Evolutionary conservation across 2,797 vertebrate species (phyloP).

Genomic region (Melanotaenia nigrans): DNA sequence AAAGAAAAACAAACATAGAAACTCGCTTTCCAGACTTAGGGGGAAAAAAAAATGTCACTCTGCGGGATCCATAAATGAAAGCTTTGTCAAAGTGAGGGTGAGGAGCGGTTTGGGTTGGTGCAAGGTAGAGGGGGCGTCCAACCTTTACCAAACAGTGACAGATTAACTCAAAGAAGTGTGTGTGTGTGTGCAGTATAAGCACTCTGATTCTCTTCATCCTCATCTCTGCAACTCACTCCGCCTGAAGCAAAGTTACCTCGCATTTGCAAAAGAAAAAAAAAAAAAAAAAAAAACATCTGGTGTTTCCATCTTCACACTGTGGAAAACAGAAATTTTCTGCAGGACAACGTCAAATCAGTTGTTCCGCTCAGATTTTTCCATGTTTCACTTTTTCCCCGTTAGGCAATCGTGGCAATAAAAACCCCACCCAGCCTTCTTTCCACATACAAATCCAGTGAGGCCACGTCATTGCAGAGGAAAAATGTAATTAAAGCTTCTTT

Average conservation of each 20-base stretch:
- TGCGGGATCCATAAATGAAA: slow-evolving; percentile 51
- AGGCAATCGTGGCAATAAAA: slow-evolving; percentile 36
- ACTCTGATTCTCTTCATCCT: not conserved
- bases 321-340: no score
- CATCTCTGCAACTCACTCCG: slow-evolving; percentile 4
- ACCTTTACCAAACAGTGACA: slow-evolving; percentile 62
- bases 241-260: slow-evolving; percentile 28
- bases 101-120: slow-evolving; percentile 27
- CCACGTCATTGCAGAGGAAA: slow-evolving; percentile 14
- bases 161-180: slow-evolving; percentile 44
- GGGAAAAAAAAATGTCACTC: slow-evolving; percentile 27
- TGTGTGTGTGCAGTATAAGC: slow-evolving; percentile 12
- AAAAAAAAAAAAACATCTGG: not conserved
- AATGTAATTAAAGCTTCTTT: slow-evolving; percentile 1
- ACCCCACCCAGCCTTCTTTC: slow-evolving; percentile 59
- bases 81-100: slow-evolving; percentile 60
- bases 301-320: no score
- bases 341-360: slow-evolving; percentile 24
- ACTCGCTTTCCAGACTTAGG: slow-evolving; percentile 9
- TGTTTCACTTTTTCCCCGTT: slow-evolving; percentile 71
- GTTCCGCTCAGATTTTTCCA: slow-evolving; percentile 50
- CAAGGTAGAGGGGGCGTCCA: slow-evolving; percentile 25
- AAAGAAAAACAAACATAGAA: slow-evolving; percentile 53
- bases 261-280: not conserved
- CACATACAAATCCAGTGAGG: slow-evolving; percentile 43